phyloP scores from a whole-genome alignment of 2,113 vertebrate genomes.

The Ammodytes dubius region DNA sequence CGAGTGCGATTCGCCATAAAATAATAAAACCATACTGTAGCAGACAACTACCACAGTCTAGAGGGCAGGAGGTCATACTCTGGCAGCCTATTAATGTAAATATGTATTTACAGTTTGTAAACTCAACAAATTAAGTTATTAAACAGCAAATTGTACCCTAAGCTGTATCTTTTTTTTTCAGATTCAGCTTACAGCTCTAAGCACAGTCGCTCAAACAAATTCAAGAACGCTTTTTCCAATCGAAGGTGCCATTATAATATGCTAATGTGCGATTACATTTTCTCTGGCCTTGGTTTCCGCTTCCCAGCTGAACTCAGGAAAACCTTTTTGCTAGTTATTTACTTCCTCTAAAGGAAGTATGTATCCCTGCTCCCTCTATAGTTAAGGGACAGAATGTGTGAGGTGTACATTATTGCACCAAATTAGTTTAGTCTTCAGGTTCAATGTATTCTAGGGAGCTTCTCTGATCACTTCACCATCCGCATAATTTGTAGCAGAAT shows the following conservation, averaged over 20 bases:
- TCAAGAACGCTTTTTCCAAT: neutral
- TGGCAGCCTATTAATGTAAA: neutral
- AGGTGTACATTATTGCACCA: neutral
- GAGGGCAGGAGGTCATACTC: neutral
- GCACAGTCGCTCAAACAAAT: neutral
- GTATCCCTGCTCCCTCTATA: neutral
- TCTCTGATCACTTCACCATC: constrained; percentile 14
- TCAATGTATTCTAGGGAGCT: neutral
- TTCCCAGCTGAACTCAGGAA: neutral
- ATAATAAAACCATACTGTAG: neutral
- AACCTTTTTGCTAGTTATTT: constrained; percentile 4
- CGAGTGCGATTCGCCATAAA: too few species aligned
- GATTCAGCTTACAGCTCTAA: neutral
- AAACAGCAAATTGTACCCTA: neutral
- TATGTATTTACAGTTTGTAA: constrained; percentile 5
- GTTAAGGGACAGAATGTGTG: neutral
- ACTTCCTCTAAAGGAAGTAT: neutral
- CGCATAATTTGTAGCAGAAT: constrained; percentile 11
- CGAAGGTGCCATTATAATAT: neutral
- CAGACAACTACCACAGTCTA: neutral
- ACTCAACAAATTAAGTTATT: neutral
- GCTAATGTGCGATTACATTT: constrained; percentile 16
- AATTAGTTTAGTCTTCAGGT: neutral
- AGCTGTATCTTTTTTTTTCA: neutral
- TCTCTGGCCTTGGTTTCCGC: neutral